Conservation (phyloP, 2,113 vertebrate species). For the Spermophilus dauricus region DNA sequence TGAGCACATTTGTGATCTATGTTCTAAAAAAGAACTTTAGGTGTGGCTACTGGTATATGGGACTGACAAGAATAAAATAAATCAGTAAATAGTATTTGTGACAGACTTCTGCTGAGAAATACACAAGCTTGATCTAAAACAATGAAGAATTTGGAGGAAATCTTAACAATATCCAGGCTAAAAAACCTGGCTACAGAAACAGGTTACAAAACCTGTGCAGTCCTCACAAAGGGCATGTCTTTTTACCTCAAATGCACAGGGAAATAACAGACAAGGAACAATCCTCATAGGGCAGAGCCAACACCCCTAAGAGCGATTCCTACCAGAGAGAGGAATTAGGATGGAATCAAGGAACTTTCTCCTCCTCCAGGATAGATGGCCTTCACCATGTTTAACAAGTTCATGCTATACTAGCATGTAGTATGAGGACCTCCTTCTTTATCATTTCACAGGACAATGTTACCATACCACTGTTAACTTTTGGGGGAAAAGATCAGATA, state of each 20-base stretch:
- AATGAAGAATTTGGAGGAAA: neutral
- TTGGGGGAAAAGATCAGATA: neutral
- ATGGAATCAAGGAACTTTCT: neutral
- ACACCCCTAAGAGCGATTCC: neutral
- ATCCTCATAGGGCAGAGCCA: neutral
- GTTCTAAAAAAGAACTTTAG: neutral
- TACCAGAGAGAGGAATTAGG: neutral
- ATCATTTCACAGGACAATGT: neutral
- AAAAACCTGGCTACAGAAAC: neutral
- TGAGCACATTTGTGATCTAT: neutral
- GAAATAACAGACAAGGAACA: neutral
- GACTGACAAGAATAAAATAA: neutral
- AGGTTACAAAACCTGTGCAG: neutral
- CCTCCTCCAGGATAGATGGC: neutral
- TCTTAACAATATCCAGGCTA: neutral
- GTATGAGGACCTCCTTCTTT: neutral
- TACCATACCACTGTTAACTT: neutral
- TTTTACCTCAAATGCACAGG: neutral
- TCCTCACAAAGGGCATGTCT: neutral
- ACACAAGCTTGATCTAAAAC: neutral
- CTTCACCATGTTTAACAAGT: neutral
- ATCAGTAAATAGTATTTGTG: neutral
- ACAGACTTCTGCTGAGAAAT: neutral
- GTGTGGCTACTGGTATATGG: neutral
- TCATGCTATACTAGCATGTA: neutral